Evolutionary conservation across 2,797 vertebrate species (phyloP), one percentile per base, ranked within the genome.

Genomic region (Hapalemur alaotrensis): DNA sequence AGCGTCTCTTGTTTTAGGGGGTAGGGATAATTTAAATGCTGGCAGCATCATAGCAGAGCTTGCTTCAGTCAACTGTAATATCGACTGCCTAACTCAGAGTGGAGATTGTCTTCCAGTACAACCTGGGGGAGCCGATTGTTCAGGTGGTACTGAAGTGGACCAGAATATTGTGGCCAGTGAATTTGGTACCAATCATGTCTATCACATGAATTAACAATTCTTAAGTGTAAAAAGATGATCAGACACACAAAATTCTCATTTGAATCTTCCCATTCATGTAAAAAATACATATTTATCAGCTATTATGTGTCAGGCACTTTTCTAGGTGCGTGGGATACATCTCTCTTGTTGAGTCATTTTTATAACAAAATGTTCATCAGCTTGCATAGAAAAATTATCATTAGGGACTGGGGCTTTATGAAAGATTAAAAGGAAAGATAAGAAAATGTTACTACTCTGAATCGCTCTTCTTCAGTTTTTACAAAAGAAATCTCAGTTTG

Each of bases 91-190:
- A 11, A 32, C 4, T 43, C 57, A 54, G 18, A 25, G 54, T 8
- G 5, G 38, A 89, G 43, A 59, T 57, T 8, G 11, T 48, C 25
- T 73, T 89, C 61, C 38, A 15, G 2, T 63, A 8, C 22, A 22
- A 2, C 46, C 22, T 12, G 10, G 13, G 30, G 30, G 15, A n/a
- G 17, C 9, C 0, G 0, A 10, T 48, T 22, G 20, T 23, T 11
- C 41, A 35, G 12, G 28, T 63, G 57, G 15, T n/a, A 48, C 25
- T 5, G 32, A 43, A 8, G 28, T 17, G 41, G 41, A 38, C 23
- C 15, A 63, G 50, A 57, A 43, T 46, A 23, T 6, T 18, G 22
- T 61, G 57, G n/a, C 3, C 63, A 13, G 69, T 28, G 17, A 67
- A 25, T 1, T 67, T 70, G 50, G 32, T 43, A 11, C 4, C 20